phyloP scores from a whole-genome alignment of 2,113 vertebrate species.

The Abramis brama region DNA sequence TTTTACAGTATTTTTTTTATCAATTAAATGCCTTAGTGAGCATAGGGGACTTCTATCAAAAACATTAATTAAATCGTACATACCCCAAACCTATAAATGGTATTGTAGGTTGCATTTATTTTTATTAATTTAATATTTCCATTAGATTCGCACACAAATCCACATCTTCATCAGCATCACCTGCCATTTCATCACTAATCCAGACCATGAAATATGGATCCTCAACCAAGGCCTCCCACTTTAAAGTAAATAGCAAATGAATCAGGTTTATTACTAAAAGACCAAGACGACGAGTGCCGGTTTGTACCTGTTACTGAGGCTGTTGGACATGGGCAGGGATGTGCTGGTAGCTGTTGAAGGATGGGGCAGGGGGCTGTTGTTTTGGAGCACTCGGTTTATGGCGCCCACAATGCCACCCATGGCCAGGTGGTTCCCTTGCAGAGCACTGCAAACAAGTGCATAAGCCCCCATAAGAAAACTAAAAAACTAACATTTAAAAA shows the following conservation, averaged over 20 bases:
- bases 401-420: slow-evolving; percentile 92
- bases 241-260: background rate
- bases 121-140: no score
- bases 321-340: slow-evolving; percentile 71
- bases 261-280: background rate
- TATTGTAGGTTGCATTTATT: no score
- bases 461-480: slow-evolving; percentile 10
- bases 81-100: no score
- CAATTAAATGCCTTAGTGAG: background rate
- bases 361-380: slow-evolving; percentile 79
- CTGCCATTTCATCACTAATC: background rate
- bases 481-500: background rate
- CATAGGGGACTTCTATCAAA: no score
- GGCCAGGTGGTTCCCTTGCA: slow-evolving; percentile 87
- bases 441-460: slow-evolving; percentile 77
- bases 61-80: no score
- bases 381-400: slow-evolving; percentile 94
- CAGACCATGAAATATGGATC: background rate
- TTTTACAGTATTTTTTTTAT: background rate
- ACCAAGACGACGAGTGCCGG: background rate
- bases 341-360: slow-evolving; percentile 78
- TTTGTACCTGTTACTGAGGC: slow-evolving; percentile 83
- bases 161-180: background rate
- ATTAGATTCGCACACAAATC: background rate
- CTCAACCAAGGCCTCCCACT: background rate